Base-by-base conservation (phyloP, 2,797 vertebrate species). In the Neopelma chrysocephalum region DNA sequence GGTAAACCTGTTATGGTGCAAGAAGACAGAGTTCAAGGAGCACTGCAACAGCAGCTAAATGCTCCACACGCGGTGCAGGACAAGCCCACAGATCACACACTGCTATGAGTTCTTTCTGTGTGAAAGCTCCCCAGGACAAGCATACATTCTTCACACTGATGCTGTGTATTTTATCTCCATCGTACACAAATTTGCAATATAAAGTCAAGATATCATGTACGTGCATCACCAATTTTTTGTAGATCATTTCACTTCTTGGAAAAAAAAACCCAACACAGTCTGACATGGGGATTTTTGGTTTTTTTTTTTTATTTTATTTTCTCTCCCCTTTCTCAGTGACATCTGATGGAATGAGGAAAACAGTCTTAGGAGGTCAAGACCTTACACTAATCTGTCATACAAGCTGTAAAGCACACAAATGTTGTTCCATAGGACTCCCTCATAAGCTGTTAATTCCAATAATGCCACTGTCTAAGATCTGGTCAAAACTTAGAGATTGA, bases 141-240 rank as follows among this genome's bases (percentile, higher is more conserved):
- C 29, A 43, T 18, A 65, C 27, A 61, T 93, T 96, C 81, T 96
- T 96, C 71, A 95, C n/a, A 68, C 34, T 94, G 77, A 95, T 90
- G 78, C 71, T 96, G 56, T 94, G 58, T 95, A 95, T 97, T 97
- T 97, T 95, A 84, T 97, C 97, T 96, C 47, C 58, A 85, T 32
- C 31, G 71, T 87, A 53, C 53, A 80, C 60, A 94, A 93, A 95
- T 73, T 93, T 32, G 90, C 34, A 13, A 76, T 70, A 69, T 90
- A 62, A 50, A 94, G 56, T 83, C 77, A 96, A 93, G 65, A 84
- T 89, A 71, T 77, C 56, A 65, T 43, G 29, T 78, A 69, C 48
- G 88, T 64, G 86, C 78, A 71, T 91, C 91, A 95, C 25, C 66
- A 90, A 71, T 82, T 90, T 96, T 86, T 96, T 87, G 86, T 14